Evolutionary conservation across 2,888 invertebrate species (phyloP).

Genomic region (Hirtodrosophila trivittata): DNA sequence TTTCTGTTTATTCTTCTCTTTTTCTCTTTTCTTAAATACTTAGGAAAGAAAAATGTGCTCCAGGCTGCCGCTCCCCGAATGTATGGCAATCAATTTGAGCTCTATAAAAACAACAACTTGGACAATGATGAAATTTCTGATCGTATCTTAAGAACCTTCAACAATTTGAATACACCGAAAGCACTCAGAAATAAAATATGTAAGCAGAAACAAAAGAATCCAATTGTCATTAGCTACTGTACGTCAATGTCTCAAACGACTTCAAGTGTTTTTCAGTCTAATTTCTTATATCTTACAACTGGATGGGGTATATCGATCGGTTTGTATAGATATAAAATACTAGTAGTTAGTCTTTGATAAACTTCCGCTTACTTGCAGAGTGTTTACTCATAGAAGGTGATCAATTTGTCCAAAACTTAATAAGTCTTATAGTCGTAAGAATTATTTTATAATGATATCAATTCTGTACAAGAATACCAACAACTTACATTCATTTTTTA

Average conservation of each 20-base stretch:
- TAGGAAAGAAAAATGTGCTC: slow-evolving; percentile 34
- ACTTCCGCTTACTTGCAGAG: too few species aligned
- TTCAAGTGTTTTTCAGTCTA: too few species aligned
- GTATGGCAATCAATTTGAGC: slow-evolving; percentile 39
- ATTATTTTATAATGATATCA: too few species aligned
- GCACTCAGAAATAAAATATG: slow-evolving; percentile 21
- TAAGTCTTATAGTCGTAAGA: too few species aligned
- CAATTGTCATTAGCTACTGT: slow-evolving; percentile 2
- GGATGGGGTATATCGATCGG: too few species aligned
- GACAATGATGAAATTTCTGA: slow-evolving; percentile 40
- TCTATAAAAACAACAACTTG: slow-evolving; percentile 8
- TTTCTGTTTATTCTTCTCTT: slow-evolving; percentile 3
- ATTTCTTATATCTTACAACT: too few species aligned
- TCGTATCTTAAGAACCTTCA: slow-evolving; percentile 44
- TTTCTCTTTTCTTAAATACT: slow-evolving; percentile 7
- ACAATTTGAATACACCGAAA: slow-evolving; percentile 43
- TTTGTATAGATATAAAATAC: too few species aligned
- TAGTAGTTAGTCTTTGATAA: too few species aligned
- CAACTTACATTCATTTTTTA: too few species aligned
- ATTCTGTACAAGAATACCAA: too few species aligned
- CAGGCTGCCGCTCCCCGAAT: slow-evolving; percentile 40
- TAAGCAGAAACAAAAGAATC: not conserved
- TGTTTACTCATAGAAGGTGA: too few species aligned
- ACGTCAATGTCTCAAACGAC: not conserved
- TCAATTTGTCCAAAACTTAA: too few species aligned